Conservation (phyloP, 2,797 vertebrate genomes). For the Periophthalmus magnuspinnatus region DNA sequence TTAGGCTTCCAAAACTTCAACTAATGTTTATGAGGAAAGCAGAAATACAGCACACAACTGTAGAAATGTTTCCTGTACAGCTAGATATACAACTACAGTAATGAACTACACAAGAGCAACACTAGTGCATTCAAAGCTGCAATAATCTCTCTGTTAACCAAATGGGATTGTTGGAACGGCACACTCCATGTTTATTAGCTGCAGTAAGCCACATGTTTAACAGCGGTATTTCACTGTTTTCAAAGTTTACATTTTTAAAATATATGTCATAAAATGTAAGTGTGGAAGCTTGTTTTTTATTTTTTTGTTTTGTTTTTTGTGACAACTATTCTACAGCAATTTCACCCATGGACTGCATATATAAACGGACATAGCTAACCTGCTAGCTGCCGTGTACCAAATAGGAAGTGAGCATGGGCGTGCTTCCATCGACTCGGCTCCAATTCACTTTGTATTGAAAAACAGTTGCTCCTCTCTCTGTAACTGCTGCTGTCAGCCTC, state of each 20-base stretch:
- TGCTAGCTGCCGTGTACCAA: too few species aligned
- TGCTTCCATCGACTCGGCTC: too few species aligned
- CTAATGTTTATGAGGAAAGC: conserved; percentile 11
- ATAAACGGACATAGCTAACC: too few species aligned
- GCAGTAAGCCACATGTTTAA: neutral
- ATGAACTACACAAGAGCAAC: neutral
- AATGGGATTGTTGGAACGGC: neutral
- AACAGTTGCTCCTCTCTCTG: too few species aligned
- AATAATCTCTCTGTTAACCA: neutral
- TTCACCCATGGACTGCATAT: too few species aligned
- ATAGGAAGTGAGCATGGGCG: too few species aligned
- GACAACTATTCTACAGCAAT: too few species aligned
- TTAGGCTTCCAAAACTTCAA: conserved; percentile 27
- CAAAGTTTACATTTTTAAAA: neutral
- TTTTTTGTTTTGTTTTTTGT: too few species aligned
- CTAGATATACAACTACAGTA: conserved; percentile 8
- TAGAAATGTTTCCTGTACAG: neutral
- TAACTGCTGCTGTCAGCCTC: too few species aligned
- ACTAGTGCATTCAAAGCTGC: neutral
- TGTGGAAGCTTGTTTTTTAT: too few species aligned
- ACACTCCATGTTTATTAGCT: neutral
- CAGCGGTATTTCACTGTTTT: neutral
- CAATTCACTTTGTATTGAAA: too few species aligned
- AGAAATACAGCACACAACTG: conserved; percentile 1
- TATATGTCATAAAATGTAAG: neutral